Conservation (phyloP, 2,113 vertebrate species). For the Girardinichthys multiradiatus region DNA sequence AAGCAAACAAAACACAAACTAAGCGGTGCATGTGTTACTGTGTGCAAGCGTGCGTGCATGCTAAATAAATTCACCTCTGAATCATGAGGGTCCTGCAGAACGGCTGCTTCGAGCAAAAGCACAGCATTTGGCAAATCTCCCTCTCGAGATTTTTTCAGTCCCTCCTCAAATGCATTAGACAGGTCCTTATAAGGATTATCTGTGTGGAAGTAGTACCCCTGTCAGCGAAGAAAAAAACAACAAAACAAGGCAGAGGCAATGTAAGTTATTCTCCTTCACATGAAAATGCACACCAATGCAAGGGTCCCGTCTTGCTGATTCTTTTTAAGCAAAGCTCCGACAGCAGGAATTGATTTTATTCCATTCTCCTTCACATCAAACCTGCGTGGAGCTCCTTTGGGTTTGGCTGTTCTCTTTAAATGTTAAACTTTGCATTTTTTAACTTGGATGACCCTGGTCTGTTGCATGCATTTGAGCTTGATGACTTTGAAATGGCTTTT, state of each 20-base stretch:
- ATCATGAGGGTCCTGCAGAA: slow-evolving; percentile 94
- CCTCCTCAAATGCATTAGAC: slow-evolving; percentile 95
- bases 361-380: slow-evolving; percentile 49
- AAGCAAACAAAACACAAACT: neutral
- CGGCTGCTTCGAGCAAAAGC: slow-evolving; percentile 92
- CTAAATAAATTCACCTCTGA: slow-evolving; percentile 86
- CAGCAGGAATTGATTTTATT: slow-evolving; percentile 57
- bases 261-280: slow-evolving; percentile 45
- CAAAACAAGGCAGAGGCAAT: slow-evolving; percentile 43
- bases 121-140: slow-evolving; percentile 94
- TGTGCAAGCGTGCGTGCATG: neutral
- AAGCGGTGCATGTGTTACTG: neutral
- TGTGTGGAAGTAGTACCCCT: slow-evolving; percentile 99
- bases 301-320: slow-evolving; percentile 36
- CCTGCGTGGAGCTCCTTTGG: slow-evolving; percentile 30
- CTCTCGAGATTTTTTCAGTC: slow-evolving; percentile 90
- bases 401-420: slow-evolving; percentile 68
- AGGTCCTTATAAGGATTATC: slow-evolving; percentile 98
- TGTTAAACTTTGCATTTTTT: slow-evolving; percentile 74
- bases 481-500: slow-evolving; percentile 61
- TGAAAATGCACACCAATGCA: slow-evolving; percentile 39
- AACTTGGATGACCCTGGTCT: slow-evolving; percentile 59
- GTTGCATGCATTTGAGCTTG: slow-evolving; percentile 28
- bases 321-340: slow-evolving; percentile 47
- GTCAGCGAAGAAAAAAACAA: slow-evolving; percentile 45